Base-by-base conservation (phyloP, 1,140 invertebrate species). In the Drosophila miranda region DNA sequence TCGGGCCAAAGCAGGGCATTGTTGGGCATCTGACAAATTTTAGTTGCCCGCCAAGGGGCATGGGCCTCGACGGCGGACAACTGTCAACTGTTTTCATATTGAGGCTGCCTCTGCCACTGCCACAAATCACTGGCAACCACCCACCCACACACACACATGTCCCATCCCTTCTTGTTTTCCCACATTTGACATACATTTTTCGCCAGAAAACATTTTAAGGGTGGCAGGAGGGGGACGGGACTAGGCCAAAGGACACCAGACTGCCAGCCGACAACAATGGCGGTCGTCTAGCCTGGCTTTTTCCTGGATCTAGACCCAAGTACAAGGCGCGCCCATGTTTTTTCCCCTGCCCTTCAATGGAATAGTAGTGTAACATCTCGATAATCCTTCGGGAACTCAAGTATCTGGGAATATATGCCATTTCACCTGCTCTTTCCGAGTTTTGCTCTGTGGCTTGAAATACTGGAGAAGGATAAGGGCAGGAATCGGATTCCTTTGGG, bases 31-130 rank as follows among this genome's bases (percentile, higher is more conserved):
- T 68, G 64, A 67, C 64, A 68, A 66, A 64, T 55, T 68, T 44
- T 44, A 52, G 30, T 42, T 19, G 56, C 38, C 50, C 50, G 34
- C 46, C 57, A 26, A 41, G 21, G 19, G 42, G 34, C 34, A 38
- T 38, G 34, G 34, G 34, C 3, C 3, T 38, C 34, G 34, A 13
- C 34, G 34, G 34, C 34, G 67, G 38, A 54, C 66, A 66, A 72
- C 60, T 81, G 78, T 72, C 78, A 80, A 81, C 67, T 72, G 77
- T 68, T 76, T 81, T 63, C 51, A 75, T 56, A 81, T 77, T 76
- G 61, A 73, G 57, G 45, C 46, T n/a, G n/a, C n/a, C n/a, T n/a
- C n/a, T 58, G 48, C 62, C 54, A 48, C 64, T 34, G 61, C 62
- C 75, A 78, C 50, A 66, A 64, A 77, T 71, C 54, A 77, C 44